Evolutionary conservation across 1,140 invertebrate genomes (phyloP).

Genomic region (Daktulosphaira vitifoliae): DNA sequence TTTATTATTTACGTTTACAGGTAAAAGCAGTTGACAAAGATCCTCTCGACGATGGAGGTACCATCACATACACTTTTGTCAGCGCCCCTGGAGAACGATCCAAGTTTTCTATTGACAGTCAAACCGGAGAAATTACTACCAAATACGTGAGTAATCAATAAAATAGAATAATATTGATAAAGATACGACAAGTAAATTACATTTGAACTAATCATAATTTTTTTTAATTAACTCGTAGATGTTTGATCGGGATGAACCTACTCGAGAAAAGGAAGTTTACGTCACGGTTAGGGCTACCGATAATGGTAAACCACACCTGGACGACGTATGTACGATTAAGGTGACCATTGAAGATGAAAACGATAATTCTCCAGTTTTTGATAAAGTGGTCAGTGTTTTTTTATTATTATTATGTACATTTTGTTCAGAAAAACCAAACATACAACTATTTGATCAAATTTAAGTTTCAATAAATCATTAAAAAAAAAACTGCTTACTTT

Average conservation of each 20-base stretch:
- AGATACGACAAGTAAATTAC: no score
- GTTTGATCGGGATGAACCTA: slow-evolving; percentile 78
- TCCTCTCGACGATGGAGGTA: slow-evolving; percentile 61
- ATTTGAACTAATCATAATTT: no score
- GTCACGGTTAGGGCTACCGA: slow-evolving; percentile 71
- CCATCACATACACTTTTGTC: slow-evolving; percentile 68
- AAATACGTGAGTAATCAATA: slow-evolving; percentile 47
- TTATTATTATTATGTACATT: no score
- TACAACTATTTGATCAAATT: no score
- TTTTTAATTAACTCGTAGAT: no score
- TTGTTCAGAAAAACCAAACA: no score
- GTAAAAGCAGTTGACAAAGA: slow-evolving; percentile 54
- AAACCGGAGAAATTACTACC: slow-evolving; percentile 64
- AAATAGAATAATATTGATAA: no score
- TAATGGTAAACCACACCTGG: slow-evolving; percentile 71
- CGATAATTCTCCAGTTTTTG: slow-evolving; percentile 77
- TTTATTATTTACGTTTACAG: no score
- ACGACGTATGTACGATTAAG: slow-evolving; percentile 80
- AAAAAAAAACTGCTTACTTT: no score
- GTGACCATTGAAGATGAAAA: slow-evolving; percentile 79
- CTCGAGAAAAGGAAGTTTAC: slow-evolving; percentile 72
- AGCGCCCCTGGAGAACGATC: slow-evolving; percentile 60
- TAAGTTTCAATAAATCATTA: no score
- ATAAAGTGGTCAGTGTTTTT: slow-evolving; percentile 58
- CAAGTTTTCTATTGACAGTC: slow-evolving; percentile 67